phyloP scores from a whole-genome alignment of 2,797 vertebrate genomes.

The Sylvilagus floridanus region DNA sequence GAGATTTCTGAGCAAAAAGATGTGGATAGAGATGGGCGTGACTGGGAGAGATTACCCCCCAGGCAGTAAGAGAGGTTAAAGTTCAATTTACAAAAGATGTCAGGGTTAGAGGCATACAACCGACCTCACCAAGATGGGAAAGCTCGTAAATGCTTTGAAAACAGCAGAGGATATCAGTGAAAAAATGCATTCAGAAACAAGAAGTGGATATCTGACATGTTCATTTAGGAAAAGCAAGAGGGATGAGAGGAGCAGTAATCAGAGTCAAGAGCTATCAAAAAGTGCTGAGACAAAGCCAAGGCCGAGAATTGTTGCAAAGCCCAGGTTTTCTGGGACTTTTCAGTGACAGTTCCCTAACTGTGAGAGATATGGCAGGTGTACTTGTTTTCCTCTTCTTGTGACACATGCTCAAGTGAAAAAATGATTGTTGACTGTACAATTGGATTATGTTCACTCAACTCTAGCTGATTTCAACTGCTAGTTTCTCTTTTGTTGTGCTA shows the following conservation, averaged over 20 bases:
- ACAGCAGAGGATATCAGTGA: neutral
- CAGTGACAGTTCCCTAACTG: too few species aligned
- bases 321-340: neutral
- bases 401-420: neutral
- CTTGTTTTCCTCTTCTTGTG: neutral
- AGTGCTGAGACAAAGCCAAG: neutral
- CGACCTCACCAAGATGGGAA: neutral
- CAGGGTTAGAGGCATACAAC: too few species aligned
- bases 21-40: neutral
- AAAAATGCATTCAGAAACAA: neutral
- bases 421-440: too few species aligned
- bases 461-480: neutral
- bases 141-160: rapidly evolving
- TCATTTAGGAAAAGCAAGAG: neutral
- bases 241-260: neutral
- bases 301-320: neutral
- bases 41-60: rapidly evolving
- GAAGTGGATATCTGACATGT: neutral
- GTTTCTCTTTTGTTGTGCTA: neutral
- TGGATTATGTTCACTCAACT: neutral
- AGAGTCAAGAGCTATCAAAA: neutral
- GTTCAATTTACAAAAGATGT: neutral
- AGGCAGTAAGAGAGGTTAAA: neutral
- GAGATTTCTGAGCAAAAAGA: neutral
- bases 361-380: neutral